These are phyloP conservation scores for Zaprionus davidi DNA, from an alignment of 1,140 invertebrate genomes.

Conservation along the genomic window DNA sequence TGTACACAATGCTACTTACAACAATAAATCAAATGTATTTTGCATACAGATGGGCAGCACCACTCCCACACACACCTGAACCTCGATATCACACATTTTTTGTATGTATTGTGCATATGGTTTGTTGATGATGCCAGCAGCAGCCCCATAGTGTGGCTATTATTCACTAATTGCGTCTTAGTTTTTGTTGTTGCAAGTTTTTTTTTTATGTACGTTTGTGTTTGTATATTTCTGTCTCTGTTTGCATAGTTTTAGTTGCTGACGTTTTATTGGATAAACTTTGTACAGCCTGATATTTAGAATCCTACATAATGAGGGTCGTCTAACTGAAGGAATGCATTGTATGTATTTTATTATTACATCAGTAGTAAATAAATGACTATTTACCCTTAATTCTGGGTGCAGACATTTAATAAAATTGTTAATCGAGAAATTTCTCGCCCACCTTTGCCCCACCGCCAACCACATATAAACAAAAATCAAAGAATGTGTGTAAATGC, in stretches of 20 bases:
- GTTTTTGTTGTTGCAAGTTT: slow-evolving; percentile 45
- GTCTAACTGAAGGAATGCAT: not conserved
- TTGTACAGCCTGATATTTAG: slow-evolving; percentile 27
- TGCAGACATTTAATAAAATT: slow-evolving; percentile 13
- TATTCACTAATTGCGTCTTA: slow-evolving; percentile 73
- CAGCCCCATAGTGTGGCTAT: not conserved
- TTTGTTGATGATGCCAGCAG: slow-evolving; percentile 43
- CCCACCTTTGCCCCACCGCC: slow-evolving; percentile 7
- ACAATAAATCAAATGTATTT: slow-evolving; percentile 40
- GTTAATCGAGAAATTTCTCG: slow-evolving; percentile 29
- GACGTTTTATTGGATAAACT: slow-evolving; percentile 20
- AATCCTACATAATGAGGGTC: slow-evolving; percentile 3
- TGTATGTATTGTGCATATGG: slow-evolving; percentile 38
- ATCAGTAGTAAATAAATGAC: not conserved
- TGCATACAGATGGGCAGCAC: slow-evolving; percentile 19
- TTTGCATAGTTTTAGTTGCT: slow-evolving; percentile 26
- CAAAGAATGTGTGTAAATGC: slow-evolving; percentile 26
- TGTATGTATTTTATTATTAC: not conserved
- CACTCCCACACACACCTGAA: slow-evolving; percentile 34
- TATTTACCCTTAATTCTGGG: not conserved
- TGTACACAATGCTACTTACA: slow-evolving; percentile 37
- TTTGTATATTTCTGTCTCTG: slow-evolving; percentile 12
- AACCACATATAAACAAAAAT: slow-evolving; percentile 11
- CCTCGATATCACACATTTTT: slow-evolving; percentile 16
- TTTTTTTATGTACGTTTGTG: slow-evolving; percentile 8